A percentile compares a stretch with the other conserved stretches of the same genome.
phyloP scores from a whole-genome alignment of 2,888 invertebrate species.

The Plemyria rubiginata region DNA sequence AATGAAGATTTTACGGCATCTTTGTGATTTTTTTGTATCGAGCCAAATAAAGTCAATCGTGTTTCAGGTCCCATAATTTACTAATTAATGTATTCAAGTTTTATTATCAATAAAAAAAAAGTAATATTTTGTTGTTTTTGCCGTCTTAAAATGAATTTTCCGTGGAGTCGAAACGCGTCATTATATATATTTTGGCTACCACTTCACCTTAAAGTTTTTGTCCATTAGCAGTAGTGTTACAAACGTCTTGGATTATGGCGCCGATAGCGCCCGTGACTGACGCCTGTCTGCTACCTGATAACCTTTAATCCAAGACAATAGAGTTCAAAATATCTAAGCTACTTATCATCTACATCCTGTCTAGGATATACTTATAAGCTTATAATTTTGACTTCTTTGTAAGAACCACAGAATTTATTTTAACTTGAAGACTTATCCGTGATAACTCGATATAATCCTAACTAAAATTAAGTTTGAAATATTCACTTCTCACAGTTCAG shows the following conservation, averaged over 20 bases:
- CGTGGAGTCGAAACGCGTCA: too few species aligned
- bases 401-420: conserved; percentile 6
- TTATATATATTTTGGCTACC: too few species aligned
- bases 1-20: too few species aligned
- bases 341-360: conserved; percentile 2
- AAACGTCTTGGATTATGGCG: conserved; percentile 75
- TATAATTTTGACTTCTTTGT: conserved; percentile 1
- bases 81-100: too few species aligned
- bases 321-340: conserved; percentile 42
- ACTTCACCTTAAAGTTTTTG: conserved; percentile 82
- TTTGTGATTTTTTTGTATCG: too few species aligned
- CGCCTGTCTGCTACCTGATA: conserved; percentile 72
- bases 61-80: too few species aligned
- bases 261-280: conserved; percentile 59
- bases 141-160: too few species aligned
- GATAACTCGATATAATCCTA: conserved; percentile 7
- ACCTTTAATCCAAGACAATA: conserved; percentile 51
- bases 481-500: too few species aligned
- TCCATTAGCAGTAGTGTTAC: conserved; percentile 82
- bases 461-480: not conserved
- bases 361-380: conserved; percentile 3
- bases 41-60: too few species aligned
- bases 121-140: too few species aligned
- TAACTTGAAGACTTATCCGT: conserved; percentile 2
- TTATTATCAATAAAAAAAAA: too few species aligned